Evolutionary conservation across 2,888 invertebrate genomes (phyloP).

Genomic region (Xanthorhoe designata): DNA sequence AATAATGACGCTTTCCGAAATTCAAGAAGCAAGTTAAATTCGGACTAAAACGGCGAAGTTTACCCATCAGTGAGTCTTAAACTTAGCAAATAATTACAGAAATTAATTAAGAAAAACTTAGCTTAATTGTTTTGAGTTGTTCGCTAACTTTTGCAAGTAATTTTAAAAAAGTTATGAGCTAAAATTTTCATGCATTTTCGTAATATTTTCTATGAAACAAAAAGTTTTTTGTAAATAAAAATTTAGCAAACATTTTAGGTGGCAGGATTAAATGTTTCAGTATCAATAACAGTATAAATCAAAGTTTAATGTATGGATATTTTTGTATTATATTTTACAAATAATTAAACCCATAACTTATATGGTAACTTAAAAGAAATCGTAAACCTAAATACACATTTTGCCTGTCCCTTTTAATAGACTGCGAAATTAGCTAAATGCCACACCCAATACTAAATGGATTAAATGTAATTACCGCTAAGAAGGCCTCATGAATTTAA

Average conservation of each 20-base stretch:
- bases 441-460: conserved; percentile 3
- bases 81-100: conserved; percentile 17
- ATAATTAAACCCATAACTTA: no score
- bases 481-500: conserved; percentile 20
- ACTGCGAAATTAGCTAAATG: no score
- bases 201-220: neutral
- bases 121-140: conserved; percentile 12
- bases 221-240: neutral
- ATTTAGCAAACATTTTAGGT: no score
- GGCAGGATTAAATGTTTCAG: no score
- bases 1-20: neutral
- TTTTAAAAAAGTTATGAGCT: conserved; percentile 1
- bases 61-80: conserved; percentile 12
- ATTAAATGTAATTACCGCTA: conserved; percentile 13
- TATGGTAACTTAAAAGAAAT: no score
- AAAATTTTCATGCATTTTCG: neutral
- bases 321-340: no score
- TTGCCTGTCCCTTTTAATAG: no score
- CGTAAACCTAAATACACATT: no score
- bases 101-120: conserved; percentile 14
- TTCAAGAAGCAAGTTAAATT: neutral
- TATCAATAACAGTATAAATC: no score
- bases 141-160: conserved; percentile 12
- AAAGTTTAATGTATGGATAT: no score
- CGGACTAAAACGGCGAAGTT: conserved; percentile 3